Evolutionary conservation across 2,888 invertebrate species (phyloP), one percentile per base, ranked within the genome.

Genomic region (Dryadula phaetusa): DNA sequence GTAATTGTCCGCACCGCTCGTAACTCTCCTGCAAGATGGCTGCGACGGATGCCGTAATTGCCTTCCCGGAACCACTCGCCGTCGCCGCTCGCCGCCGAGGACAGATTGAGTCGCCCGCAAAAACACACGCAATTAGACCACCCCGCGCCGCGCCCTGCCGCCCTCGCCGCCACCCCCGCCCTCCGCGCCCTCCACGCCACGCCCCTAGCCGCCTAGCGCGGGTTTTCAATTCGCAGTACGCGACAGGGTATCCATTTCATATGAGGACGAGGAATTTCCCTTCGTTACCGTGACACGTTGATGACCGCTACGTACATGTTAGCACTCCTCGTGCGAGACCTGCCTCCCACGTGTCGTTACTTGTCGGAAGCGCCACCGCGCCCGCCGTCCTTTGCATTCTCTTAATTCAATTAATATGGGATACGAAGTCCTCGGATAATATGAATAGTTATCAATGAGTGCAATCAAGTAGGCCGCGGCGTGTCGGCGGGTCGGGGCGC

Each of bases 1-100:
- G 79, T 87, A 84, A 87, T 86, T 82, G 85, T 67, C 70, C 73
- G 75, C 73, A 66, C 74, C 74, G 76, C 77, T 74, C 79, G 77
- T 79, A 80, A 79, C 82, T 79, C 81, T 79, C 82, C 64, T 46
- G 78, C 87, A 90, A 90, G 84, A 90, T 90, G 90, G 90, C 90
- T 84, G 88, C 85, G 79, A 81, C 87, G 88, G 88, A 85, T 84
- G 88, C 87, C 78, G 84, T 91, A 91, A 91, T 90, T 88, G 87
- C 83, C 77, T 91, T 90, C 91, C 87, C 83, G 86, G 91, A 90
- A 91, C 79, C 79, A 78, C 78, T 37, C 75, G 70, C 71, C 69
- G 52, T 67, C 70, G 71, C 76, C 78, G 79, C 77, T 28, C 75
- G 70, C 72, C 71, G 70, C 54, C 64, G 63, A 74, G 76, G 85